These are phyloP conservation scores for Scylla paramamosain DNA, from an alignment of 1,140 invertebrate species.

Conservation along the genomic window DNA sequence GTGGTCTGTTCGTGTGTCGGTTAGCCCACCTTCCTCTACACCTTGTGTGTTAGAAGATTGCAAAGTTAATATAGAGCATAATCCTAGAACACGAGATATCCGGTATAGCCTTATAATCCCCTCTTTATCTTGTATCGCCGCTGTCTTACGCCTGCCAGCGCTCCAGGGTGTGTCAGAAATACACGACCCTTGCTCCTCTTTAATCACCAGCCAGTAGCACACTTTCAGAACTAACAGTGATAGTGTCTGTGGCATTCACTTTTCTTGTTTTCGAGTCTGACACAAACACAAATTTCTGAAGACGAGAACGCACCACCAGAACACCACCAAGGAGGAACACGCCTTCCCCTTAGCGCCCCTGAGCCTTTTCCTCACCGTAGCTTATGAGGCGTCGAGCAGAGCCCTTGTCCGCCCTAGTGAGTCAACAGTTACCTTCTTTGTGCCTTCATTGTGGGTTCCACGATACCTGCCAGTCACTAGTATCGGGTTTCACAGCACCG, in stretches of 20 bases:
- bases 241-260: neutral
- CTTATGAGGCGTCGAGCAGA: constrained; percentile 57
- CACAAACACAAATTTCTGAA: neutral
- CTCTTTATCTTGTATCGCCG: neutral
- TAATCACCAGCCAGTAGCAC: neutral
- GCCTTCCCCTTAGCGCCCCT: neutral
- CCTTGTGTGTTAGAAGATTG: neutral
- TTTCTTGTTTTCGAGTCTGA: neutral
- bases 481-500: neutral
- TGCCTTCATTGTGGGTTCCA: constrained; percentile 75
- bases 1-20: neutral
- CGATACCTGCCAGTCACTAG: constrained; percentile 37
- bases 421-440: constrained; percentile 61
- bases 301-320: neutral
- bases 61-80: neutral
- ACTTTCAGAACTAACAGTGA: neutral
- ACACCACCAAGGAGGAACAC: neutral
- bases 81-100: neutral
- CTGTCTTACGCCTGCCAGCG: neutral
- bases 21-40: neutral
- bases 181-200: neutral
- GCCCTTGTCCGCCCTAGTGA: constrained; percentile 23
- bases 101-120: neutral
- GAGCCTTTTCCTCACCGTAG: constrained; percentile 24
- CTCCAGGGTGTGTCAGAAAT: neutral